Evolutionary conservation across 1,140 invertebrate genomes (phyloP), one percentile per base, ranked within the genome.

Genomic region (Macrobrachium nipponense): DNA sequence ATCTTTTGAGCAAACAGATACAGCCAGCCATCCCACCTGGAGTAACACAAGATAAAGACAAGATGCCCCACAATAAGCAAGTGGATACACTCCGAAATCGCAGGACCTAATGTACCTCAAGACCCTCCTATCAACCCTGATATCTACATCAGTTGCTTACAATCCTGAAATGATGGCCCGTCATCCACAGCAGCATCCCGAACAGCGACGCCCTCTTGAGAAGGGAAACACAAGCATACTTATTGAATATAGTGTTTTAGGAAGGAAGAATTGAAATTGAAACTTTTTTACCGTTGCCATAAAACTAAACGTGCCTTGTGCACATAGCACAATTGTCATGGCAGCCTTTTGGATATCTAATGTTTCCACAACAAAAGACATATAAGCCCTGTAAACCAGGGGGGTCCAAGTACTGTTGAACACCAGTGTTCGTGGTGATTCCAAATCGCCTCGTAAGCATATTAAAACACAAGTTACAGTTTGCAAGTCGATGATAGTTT

Each of bases 171-270:
- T 84, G 82, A 68, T 84, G 72, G 43, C 60, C 5, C 44, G 73
- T 36, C 73, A 84, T 43, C 82, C 82, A 20, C 82, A 84, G 62
- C 82, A 84, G 44, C 73, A 78, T 58, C 82, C 82, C 2, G 82
- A 84, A 61, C 82, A 84, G 61, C 72, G 82, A 84, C 82, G n/a
- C 82, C 82, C 43, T 84, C 14, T 62, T 84, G 12, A 84, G 82
- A 84, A 77, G 66, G 51, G 51, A 6, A 77, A 77, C 61, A 84
- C 82, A 1, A 84, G 82, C 59, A 84, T 84, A 23, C 73, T 84
- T 12, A 84, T 84, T 27, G 82, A 84, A 60, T 84, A 66, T 62
- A 51, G 51, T 51, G 51, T 36, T 36, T n/a, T 36, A 51, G 12
- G 12, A 51, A 51, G 3, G 8, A 51, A 51, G 8, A 51, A n/a